These are phyloP conservation scores for Schizopygopsis malacanthus DNA, from an alignment of 2,797 vertebrate species.

Conservation along the genomic window DNA sequence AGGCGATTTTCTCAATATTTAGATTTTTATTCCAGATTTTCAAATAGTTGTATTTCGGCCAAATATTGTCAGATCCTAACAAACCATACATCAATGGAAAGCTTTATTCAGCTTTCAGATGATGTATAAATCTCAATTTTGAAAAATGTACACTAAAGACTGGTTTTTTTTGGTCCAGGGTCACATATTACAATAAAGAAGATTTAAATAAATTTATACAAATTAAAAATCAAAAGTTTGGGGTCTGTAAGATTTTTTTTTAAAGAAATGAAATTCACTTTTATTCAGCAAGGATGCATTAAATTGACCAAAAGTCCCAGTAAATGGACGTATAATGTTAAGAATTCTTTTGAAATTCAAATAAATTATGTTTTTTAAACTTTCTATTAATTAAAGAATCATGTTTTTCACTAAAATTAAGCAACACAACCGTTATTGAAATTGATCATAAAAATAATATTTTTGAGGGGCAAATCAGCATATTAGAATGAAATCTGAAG, in stretches of 20 bases:
- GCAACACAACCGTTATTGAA: not conserved
- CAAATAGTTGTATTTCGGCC: too few species aligned
- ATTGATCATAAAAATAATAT: not conserved
- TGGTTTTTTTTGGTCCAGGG: too few species aligned
- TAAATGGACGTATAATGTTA: conserved; percentile 6
- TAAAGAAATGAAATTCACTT: not conserved
- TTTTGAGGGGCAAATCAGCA: not conserved
- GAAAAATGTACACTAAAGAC: too few species aligned
- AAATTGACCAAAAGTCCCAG: not conserved
- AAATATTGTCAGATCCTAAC: too few species aligned
- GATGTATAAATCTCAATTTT: too few species aligned
- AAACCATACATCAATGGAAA: too few species aligned
- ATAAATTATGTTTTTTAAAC: not conserved
- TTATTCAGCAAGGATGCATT: not conserved
- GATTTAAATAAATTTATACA: too few species aligned
- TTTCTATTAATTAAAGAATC: not conserved
- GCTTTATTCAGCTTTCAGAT: too few species aligned
- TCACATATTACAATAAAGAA: too few species aligned
- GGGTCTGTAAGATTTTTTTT: not conserved
- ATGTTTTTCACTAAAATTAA: not conserved
- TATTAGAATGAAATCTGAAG: not conserved
- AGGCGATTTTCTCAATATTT: too few species aligned
- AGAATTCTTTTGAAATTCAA: not conserved
- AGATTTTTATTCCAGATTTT: too few species aligned
- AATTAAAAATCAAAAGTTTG: not conserved